These are phyloP conservation scores for Pecten maximus DNA, from an alignment of 2,888 invertebrate genomes.

Conservation along the genomic window DNA sequence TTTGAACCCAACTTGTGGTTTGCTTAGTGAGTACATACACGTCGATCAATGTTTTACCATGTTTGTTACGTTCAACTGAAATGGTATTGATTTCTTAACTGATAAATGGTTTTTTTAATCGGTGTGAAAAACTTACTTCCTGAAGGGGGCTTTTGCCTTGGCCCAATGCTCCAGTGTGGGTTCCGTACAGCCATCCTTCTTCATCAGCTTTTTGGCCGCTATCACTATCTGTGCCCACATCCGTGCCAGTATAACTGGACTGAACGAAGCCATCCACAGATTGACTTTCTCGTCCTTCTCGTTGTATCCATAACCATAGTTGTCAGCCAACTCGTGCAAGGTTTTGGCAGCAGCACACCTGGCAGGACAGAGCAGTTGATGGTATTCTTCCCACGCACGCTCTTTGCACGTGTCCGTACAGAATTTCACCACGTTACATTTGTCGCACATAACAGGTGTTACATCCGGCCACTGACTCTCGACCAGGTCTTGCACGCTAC, in stretches of 20 bases:
- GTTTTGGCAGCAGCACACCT: conserved; percentile 62
- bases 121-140: conserved; percentile 69
- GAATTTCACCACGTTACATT: conserved; percentile 73
- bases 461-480: conserved; percentile 73
- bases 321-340: conserved; percentile 69
- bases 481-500: conserved; percentile 57
- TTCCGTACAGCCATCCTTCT: conserved; percentile 56
- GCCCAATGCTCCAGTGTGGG: conserved; percentile 76
- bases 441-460: conserved; percentile 62
- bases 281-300: conserved; percentile 63
- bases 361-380: conserved; percentile 88
- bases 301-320: conserved; percentile 64
- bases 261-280: conserved; percentile 72
- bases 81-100: too few relatives aligned
- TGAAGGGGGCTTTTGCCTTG: conserved; percentile 72
- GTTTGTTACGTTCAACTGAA: too few relatives aligned
- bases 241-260: conserved; percentile 72
- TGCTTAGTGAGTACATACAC: too few relatives aligned
- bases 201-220: conserved; percentile 70
- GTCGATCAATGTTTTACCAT: too few relatives aligned
- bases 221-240: conserved; percentile 74
- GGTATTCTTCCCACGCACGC: conserved; percentile 88
- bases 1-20: too few relatives aligned
- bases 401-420: conserved; percentile 87
- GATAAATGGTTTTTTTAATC: too few relatives aligned